Base-by-base conservation (phyloP, 2,888 invertebrate species). In the Drosophila nr. perissopoda region DNA sequence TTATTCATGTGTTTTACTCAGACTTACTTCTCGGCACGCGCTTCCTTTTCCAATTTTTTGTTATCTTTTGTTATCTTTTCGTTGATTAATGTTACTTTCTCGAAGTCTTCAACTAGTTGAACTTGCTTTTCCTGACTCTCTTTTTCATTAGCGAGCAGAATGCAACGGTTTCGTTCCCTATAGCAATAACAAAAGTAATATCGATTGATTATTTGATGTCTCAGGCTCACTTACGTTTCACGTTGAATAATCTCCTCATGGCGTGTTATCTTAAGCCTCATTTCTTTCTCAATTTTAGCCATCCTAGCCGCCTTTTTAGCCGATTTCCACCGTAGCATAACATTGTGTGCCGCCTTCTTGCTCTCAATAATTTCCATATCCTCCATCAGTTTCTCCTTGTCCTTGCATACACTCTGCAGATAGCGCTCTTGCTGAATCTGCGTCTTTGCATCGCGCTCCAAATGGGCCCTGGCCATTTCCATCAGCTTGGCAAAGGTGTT, bases 21-120 rank as follows among this genome's bases (percentile, higher is more conserved):
- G 11, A 60, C 82, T 70, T 79, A 92, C 92, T 92, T 93, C 78
- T 92, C 91, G 54, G 90, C 91, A 2, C 90, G 83, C 0, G 85
- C 67, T 0, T 82, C 78, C 60, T 84, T 91, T 54, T 92, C 91
- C 13, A 71, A 40, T 11, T 59, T 71, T 1, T 87, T 62, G 71
- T 90, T 91, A 1, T 72, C 49, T 16, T 72, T 86, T 0, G 87
- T 65, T 4, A 80, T 34, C 6, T 81, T 77, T 5, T 85, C 69
- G 54, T 91, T 89, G 0, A 49, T 68, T 2, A 42, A 27, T 53
- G 73, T 77, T 0, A 76, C 53, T 10, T 78, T 81, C 8, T 84
- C 75, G 4, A 92, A 53, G 27, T 90, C 81, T 16, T 86, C 82
- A 5, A 66, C 69, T 6, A 92, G 63, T 2, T 86, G 87, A 13